A percentile compares a stretch with the other conserved stretches of the same genome.
Conservation (phyloP, 2,888 invertebrate genomes). For the Tachina lurida region DNA sequence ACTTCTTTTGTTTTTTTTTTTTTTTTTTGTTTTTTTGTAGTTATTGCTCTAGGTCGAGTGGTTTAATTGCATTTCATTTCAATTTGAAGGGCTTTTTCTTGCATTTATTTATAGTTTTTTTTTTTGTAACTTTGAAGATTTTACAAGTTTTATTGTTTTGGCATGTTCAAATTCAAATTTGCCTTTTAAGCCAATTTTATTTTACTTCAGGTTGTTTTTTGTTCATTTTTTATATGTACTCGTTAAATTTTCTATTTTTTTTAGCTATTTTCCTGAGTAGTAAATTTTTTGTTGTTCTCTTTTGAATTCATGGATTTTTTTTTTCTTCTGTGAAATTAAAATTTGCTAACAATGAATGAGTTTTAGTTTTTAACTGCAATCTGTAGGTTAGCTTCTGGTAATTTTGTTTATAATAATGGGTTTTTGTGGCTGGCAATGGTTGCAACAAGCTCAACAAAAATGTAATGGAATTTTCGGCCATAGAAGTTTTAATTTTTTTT, state of each 20-base stretch:
- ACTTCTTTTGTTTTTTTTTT: neutral
- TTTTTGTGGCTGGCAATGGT: slow-evolving; percentile 56
- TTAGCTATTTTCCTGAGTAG: neutral
- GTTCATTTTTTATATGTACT: slow-evolving; percentile 3
- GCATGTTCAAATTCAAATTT: slow-evolving; percentile 61
- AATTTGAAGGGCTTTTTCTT: slow-evolving; percentile 55
- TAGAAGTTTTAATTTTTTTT: slow-evolving; percentile 53
- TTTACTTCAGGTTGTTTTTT: slow-evolving; percentile 32
- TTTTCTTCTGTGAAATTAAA: slow-evolving; percentile 10
- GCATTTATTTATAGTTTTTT: slow-evolving; percentile 19
- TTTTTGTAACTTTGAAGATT: slow-evolving; percentile 18
- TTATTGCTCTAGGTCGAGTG: slow-evolving; percentile 62
- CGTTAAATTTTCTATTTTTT: slow-evolving; percentile 25
- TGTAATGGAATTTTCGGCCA: slow-evolving; percentile 27
- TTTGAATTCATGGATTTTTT: slow-evolving; percentile 19
- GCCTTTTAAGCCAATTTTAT: slow-evolving; percentile 44
- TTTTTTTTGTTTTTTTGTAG: slow-evolving; percentile 8
- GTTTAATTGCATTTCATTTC: slow-evolving; percentile 70
- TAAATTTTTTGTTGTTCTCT: slow-evolving; percentile 38
- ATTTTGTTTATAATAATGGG: slow-evolving; percentile 54
- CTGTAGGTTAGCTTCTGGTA: slow-evolving; percentile 31
- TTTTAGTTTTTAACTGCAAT: slow-evolving; percentile 44
- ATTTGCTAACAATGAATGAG: slow-evolving; percentile 2
- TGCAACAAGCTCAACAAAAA: slow-evolving; percentile 28
- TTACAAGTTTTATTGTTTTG: slow-evolving; percentile 66